Evolutionary conservation across 37 sponge, comb jelly and placozoan species (phyloP).

Genomic region (Beroe forskalii): DNA sequence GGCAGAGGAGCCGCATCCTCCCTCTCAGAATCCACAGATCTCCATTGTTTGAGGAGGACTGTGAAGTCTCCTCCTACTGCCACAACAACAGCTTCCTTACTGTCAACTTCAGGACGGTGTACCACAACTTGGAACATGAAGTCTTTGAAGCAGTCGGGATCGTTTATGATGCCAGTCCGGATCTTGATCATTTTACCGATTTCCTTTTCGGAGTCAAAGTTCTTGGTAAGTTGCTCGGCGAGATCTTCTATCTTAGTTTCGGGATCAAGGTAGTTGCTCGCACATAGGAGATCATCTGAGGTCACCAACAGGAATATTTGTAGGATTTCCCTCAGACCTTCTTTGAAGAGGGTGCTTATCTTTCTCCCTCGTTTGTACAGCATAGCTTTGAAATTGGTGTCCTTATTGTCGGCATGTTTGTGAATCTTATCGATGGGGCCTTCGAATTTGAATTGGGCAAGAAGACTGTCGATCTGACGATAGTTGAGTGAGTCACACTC

Average conservation of each 20-base stretch:
- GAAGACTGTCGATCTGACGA: not conserved
- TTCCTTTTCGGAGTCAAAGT: not conserved
- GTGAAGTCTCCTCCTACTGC: constrained; percentile 33
- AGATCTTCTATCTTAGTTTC: not conserved
- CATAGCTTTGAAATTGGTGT: not conserved
- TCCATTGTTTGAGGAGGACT: constrained; percentile 8
- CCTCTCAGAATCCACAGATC: not conserved
- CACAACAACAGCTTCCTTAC: not conserved
- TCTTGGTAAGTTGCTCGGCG: not conserved
- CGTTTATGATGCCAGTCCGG: constrained; percentile 13
- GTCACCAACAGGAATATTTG: constrained; percentile 2
- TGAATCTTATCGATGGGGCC: constrained; percentile 23
- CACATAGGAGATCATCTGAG: not conserved
- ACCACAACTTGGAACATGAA: constrained; percentile 1
- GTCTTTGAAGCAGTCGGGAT: constrained; percentile 7
- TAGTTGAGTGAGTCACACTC: not conserved
- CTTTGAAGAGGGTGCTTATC: not conserved
- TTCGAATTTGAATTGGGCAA: not conserved
- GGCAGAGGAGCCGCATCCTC: not conserved
- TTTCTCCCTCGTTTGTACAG: not conserved
- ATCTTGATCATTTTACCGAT: constrained; percentile 22
- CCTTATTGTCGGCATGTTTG: not conserved
- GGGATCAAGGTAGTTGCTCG: not conserved
- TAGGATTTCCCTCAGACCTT: constrained; percentile 31
- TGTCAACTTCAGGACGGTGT: not conserved